Base-by-base conservation (phyloP, 2,888 invertebrate genomes). In the Salpingus planirostris region DNA sequence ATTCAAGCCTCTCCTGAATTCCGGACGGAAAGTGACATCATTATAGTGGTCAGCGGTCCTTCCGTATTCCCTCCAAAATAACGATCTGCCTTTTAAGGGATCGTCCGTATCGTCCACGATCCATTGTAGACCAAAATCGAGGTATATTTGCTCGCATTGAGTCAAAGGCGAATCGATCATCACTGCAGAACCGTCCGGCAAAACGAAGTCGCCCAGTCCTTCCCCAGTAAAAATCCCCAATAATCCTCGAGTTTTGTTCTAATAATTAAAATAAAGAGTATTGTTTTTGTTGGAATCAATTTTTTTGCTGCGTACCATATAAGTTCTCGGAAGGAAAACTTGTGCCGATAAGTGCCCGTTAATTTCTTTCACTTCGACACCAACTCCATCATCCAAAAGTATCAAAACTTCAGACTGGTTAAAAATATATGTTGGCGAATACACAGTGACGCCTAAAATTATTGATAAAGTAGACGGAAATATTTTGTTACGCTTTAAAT, bases 331-430 rank as follows among this genome's bases (percentile, higher is more conserved):
- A 11, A 91, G 62, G 54, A 85, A 92, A 2, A 89, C 84, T 46
- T 91, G 75, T 0, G 83, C 79, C 1, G 85, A 76, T 81, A 91
- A 78, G 52, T 74, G 87, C 2, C 92, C 93, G 52, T 78, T 76
- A 60, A 87, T 89, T 59, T 92, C 92, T 1, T 89, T 70, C 0
- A 95, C 85, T 61, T 93, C 91, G 1, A 96, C 77, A 0, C 95
- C 95, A 25, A 89, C 88, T 2, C 95, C 95, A 0, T 89, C 89
- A 36, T 90, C 80, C 59, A 93, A 90, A 88, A 93, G 90, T 29
- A 95, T 80, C 18, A 95, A 76, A 13, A 96, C 88, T 68, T 95
- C 91, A 1, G 92, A 91, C 64, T 93, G 93, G 65, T 93, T 92
- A 31, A 91, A 68, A 46, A 91, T 76, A 54, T 88, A 86, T 31